Percentiles rank a stretch among this genome's conserved stretches.
Conservation (phyloP, 2,888 invertebrate genomes). For the Laothoe populi region DNA sequence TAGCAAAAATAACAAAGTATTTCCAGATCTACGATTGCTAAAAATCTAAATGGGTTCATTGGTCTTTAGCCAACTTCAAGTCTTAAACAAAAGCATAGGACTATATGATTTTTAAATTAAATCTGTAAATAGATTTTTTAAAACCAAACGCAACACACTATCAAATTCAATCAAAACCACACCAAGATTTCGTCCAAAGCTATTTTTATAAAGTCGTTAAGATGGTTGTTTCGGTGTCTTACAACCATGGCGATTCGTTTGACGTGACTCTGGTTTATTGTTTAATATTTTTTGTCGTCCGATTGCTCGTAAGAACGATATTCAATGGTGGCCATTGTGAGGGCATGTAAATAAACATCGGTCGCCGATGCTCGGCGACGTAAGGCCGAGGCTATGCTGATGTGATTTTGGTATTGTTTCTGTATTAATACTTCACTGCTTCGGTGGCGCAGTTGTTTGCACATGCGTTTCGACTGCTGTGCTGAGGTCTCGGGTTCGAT, state of each 20-base stretch:
- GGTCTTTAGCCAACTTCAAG: too few relatives aligned
- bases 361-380: conserved; percentile 12
- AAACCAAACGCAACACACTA: too few relatives aligned
- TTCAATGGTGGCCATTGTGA: conserved; percentile 78
- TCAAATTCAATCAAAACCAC: not conserved
- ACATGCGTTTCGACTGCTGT: too few relatives aligned
- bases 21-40: too few relatives aligned
- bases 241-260: conserved; percentile 55
- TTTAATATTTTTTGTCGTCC: conserved; percentile 76
- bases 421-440: too few relatives aligned
- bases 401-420: not conserved
- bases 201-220: not conserved
- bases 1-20: too few relatives aligned
- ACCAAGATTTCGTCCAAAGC: not conserved
- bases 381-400: not conserved
- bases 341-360: conserved; percentile 18
- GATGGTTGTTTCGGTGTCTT: conserved; percentile 30
- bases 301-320: conserved; percentile 74
- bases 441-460: not conserved
- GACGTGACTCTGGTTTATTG: conserved; percentile 71
- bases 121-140: too few relatives aligned
- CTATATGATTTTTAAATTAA: too few relatives aligned
- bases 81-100: too few relatives aligned
- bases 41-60: too few relatives aligned
- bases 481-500: too few relatives aligned